Base-by-base conservation (phyloP, 2,113 vertebrate species). In the Forbesichthys papilliferus region DNA sequence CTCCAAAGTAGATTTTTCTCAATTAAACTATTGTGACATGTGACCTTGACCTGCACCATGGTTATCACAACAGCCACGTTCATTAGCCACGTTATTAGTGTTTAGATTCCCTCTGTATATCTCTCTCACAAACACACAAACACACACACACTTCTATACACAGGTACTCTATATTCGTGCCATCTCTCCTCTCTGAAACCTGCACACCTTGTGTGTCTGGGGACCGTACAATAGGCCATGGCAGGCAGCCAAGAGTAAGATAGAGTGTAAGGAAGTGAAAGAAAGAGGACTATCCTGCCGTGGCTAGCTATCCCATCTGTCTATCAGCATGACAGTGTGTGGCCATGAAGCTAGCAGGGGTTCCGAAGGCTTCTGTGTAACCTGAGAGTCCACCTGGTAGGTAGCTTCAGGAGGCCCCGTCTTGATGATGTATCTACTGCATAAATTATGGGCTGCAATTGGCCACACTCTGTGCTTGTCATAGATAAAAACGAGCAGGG, bases 41-140 rank as follows among this genome's bases (percentile, higher is more conserved):
- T 27, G 18, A 42, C 11, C 16, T 27, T 27, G 6, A 57, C 9
- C 16, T 60, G 20, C 65, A 71, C 61, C 18, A 54, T 9, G 0
- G 20, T 16, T 74, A 49, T 60, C 49, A 48, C 9, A 48, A 64
- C 56, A 60, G 52, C 72, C 55, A 57, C 54, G 13, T 68, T 12
- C 47, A 60, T 36, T 27, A 27, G 27, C 27, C 27, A 27, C 2
- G 27, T 5, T 42, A 42, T 70, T 70, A 18, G 18, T 48, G 58
- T 71, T 73, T 2, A 27, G 27, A 27, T 27, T 27, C 27, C 27
- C 1, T 27, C 27, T 27, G 27, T 64, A 68, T 13, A 14, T 8
- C 47, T 59, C 65, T 48, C 16, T 20, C 33, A 69, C 34, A 11
- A 10, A 27, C 27, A 36, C n/a, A 53, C 18, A 42, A 5, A 42